Percentiles rank a stretch among this genome's conserved stretches.
phyloP scores from a whole-genome alignment of 1,140 invertebrate species.

The Cotesia glomerata region DNA sequence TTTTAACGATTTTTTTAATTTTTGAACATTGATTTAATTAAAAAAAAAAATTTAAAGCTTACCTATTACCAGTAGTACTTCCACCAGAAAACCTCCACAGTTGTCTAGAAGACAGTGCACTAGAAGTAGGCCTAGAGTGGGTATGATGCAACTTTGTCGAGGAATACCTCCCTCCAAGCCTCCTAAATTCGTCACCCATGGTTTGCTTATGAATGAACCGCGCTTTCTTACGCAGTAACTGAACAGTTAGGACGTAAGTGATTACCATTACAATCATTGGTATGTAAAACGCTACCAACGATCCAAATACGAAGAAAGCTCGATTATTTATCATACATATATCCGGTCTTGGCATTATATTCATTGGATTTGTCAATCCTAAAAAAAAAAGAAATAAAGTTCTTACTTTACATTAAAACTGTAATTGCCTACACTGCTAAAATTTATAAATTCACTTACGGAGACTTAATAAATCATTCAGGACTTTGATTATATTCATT shows the following conservation, averaged over 20 bases:
- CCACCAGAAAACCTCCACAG: conserved; percentile 62
- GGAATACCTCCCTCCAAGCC: conserved; percentile 69
- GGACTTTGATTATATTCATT: no score
- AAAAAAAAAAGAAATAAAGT: conserved; percentile 28
- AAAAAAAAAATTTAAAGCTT: not conserved
- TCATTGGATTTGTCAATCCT: conserved; percentile 75
- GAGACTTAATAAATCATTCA: no score
- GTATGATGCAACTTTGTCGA: conserved; percentile 59
- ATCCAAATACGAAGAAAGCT: conserved; percentile 86
- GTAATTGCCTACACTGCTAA: no score
- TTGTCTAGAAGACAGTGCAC: conserved; percentile 35
- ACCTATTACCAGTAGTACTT: conserved; percentile 37
- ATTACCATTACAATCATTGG: conserved; percentile 92
- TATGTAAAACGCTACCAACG: conserved; percentile 89
- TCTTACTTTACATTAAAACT: no score
- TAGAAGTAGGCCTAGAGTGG: conserved; percentile 36
- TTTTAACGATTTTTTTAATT: no score
- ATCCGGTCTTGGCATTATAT: conserved; percentile 78
- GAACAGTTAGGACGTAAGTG: conserved; percentile 88
- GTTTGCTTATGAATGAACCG: conserved; percentile 70
- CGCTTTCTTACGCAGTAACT: conserved; percentile 77
- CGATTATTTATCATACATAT: conserved; percentile 86
- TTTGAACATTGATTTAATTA: not conserved
- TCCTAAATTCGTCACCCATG: conserved; percentile 66
- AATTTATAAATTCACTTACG: no score